A percentile compares a stretch with the other conserved stretches of the same genome.
Evolutionary conservation across 2,888 invertebrate genomes (phyloP).

Genomic region (Rhyacophila evoluta): DNA sequence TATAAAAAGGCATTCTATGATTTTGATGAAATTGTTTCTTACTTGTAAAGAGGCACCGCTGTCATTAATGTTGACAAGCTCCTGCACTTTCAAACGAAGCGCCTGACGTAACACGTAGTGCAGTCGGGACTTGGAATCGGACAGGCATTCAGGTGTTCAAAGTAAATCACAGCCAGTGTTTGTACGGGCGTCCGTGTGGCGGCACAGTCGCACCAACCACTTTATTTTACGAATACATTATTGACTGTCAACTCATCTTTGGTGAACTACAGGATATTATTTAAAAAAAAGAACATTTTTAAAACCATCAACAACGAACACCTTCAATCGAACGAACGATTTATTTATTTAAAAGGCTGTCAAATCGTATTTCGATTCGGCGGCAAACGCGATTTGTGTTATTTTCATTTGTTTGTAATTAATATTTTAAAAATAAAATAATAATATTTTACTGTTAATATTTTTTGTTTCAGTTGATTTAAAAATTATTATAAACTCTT

Average conservation of each 20-base stretch:
- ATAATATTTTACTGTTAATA: neutral
- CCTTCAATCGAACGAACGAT: slow-evolving; percentile 25
- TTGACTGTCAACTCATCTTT: slow-evolving; percentile 28
- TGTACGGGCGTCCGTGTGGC: slow-evolving; percentile 34
- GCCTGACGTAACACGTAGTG: neutral
- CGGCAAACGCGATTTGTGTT: neutral
- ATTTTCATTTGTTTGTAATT: neutral
- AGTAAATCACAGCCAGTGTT: slow-evolving; percentile 37
- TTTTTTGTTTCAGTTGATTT: slow-evolving; percentile 17
- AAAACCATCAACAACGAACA: neutral
- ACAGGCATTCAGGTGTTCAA: slow-evolving; percentile 26
- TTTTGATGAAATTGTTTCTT: no score
- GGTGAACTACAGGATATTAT: neutral
- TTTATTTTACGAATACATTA: slow-evolving; percentile 27
- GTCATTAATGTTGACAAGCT: neutral
- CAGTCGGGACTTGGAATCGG: neutral
- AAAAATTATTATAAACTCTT: slow-evolving; percentile 1
- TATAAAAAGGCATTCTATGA: no score
- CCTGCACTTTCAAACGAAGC: neutral
- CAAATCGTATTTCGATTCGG: slow-evolving; percentile 14
- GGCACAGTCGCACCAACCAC: slow-evolving; percentile 28
- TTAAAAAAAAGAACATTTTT: slow-evolving; percentile 27
- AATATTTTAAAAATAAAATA: neutral
- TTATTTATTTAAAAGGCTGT: neutral
- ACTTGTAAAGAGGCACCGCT: neutral